These are phyloP conservation scores for Ceyx melanurus DNA, from an alignment of 2,113 vertebrate genomes.

Conservation along the genomic window DNA sequence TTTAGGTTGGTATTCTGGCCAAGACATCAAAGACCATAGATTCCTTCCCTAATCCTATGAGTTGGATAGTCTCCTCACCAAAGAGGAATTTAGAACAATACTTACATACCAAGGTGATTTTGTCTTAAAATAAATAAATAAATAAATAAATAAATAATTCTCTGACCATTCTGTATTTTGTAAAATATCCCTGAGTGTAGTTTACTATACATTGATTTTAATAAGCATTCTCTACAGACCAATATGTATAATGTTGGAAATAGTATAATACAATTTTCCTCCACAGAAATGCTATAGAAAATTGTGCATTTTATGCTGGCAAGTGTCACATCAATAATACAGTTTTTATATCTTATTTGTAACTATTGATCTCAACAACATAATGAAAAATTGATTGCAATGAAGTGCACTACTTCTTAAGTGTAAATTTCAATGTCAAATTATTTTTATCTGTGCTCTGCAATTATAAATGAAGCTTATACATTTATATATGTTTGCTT, in stretches of 20 bases:
- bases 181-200: slow-evolving; percentile 65
- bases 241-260: slow-evolving; percentile 77
- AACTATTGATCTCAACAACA: slow-evolving; percentile 79
- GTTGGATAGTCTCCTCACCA: not conserved
- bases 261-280: slow-evolving; percentile 78
- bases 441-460: slow-evolving; percentile 82
- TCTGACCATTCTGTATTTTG: slow-evolving; percentile 58
- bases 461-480: slow-evolving; percentile 78
- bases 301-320: slow-evolving; percentile 76
- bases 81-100: not conserved
- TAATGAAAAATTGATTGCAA: slow-evolving; percentile 85
- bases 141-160: not conserved
- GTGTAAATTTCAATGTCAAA: slow-evolving; percentile 84
- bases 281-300: slow-evolving; percentile 74
- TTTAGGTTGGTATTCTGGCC: not conserved
- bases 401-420: slow-evolving; percentile 77
- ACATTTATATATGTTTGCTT: slow-evolving; percentile 77
- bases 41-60: not conserved
- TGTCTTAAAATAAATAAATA: not conserved
- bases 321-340: slow-evolving; percentile 80
- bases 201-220: slow-evolving; percentile 81
- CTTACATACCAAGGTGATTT: slow-evolving; percentile 30
- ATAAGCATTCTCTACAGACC: slow-evolving; percentile 76
- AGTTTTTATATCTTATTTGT: slow-evolving; percentile 86
- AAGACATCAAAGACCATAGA: not conserved